Evolutionary conservation across 2,113 vertebrate genomes (phyloP), one percentile per base, ranked within the genome.

Genomic region (Callipepla californica): DNA sequence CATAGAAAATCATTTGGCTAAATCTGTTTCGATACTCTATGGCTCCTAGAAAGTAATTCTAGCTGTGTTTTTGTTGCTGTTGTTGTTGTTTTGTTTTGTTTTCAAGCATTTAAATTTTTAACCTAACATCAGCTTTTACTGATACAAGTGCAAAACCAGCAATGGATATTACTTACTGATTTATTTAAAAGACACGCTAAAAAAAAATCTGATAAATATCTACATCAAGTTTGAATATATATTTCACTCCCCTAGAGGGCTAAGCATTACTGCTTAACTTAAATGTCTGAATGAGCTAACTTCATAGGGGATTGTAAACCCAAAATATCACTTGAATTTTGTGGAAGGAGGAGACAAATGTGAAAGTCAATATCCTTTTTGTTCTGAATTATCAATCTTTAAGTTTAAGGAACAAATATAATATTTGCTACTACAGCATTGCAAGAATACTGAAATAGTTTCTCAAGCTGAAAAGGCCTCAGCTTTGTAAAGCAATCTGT

Each of bases 111-210:
- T 45, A 6, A 93, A 61, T 19, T 20, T 48, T 15, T 45, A 90
- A 86, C 7, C 7, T 18, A 90, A 9, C 11, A 28, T 68, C 26
- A 84, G 16, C 18, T 84, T 94, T 80, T 68, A 78, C 18, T 7
- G 5, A 61, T 36, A 44, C 7, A 59, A 94, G 69, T 11, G 9
- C 30, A 82, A 81, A 92, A 78, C 8, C 6, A 1, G 17, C 32
- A 83, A 59, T 72, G 8, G 1, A 68, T 93, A 57, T 81, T 58
- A 65, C 40, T 61, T 12, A 76, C 2, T 58, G 48, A 32, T 79
- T 89, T 90, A 90, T 75, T 79, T 81, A 45, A 92, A 89, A 76
- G 12, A 9, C 15, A 44, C 36, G 74, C 26, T 90, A 85, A 85
- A 62, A 51, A 36, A 94, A 57, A 51, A 13, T 2, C 23, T 75